Evolutionary conservation across 2,797 vertebrate genomes (phyloP).

Genomic region (Allochrocebus solatus): DNA sequence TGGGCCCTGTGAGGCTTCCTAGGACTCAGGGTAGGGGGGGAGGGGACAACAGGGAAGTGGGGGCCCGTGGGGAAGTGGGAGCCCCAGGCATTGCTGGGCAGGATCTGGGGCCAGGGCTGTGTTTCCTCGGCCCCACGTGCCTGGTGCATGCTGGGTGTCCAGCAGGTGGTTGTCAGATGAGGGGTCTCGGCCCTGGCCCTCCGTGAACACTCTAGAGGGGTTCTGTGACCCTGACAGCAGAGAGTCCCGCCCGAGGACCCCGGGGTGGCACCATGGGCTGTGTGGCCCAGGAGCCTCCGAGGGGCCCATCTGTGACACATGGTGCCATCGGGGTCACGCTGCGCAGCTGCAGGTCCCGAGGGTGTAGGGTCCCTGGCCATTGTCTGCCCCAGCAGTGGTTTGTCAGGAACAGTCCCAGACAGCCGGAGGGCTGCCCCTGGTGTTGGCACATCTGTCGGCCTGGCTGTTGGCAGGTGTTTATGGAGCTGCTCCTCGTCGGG

Average conservation of each 20-base stretch:
- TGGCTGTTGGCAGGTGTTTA: not conserved
- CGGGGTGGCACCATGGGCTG: not conserved
- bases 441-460: accelerated
- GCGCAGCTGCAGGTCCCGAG: not conserved
- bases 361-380: not conserved
- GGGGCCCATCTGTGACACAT: not conserved
- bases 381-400: no score
- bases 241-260: not conserved
- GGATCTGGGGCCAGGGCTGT: not conserved
- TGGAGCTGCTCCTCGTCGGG: accelerated
- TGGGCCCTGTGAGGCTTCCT: not conserved
- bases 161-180: not conserved
- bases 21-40: not conserved
- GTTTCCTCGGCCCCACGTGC: accelerated
- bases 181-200: not conserved
- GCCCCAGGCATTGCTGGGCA: not conserved
- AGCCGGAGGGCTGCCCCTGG: not conserved
- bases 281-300: accelerated
- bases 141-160: not conserved
- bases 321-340: not conserved
- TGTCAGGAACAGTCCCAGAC: not conserved
- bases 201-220: not conserved
- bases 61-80: not conserved
- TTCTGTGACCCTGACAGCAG: not conserved
- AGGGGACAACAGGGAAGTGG: not conserved